Evolutionary conservation across 2,113 vertebrate species (phyloP), one percentile per base, ranked within the genome.

Genomic region (Ceratotherium simum): DNA sequence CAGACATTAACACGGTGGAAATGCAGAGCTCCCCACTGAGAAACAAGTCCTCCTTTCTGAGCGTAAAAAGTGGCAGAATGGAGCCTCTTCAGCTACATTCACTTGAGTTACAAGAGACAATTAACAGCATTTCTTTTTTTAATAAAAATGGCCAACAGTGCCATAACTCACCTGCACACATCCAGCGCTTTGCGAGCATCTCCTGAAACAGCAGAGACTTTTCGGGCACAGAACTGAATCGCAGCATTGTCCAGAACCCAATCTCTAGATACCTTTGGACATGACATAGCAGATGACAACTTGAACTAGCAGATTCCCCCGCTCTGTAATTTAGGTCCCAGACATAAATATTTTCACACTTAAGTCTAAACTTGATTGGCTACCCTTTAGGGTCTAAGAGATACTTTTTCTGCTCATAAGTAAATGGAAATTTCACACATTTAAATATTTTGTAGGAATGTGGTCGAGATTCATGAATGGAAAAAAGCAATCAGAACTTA

Each of bases 141-240:
- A 95, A 97, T 97, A 83, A 97, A 97, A 90, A 88, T 36, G 56
- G 82, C 62, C 51, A 48, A 39, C n/a, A 58, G 79, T 1, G 29
- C 96, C 69, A 70, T 95, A 76, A 23, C 94, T 97, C 97, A 99
- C 99, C 99, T 99, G 99, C 99, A 99, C 98, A 99, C 98, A 81
- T 99, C 99, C 72, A 99, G 97, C 0, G 99, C 99, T 96, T 99
- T 99, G 29, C 99, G 99, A 56, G 99, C 99, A 3, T 99, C 99
- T 94, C 99, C 99, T 0, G 99, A 99, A 65, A 99, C 99, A 0
- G 99, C 99, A 0, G 99, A 99, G 89, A 99, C 99, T 97, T 99
- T 99, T 8, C 99, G 98, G 97, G 99, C 99, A 42, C 99, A 99
- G 98, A 99, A 99, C 99, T 99, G 99, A 92, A 99, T 98, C 0